A percentile compares a stretch with the other conserved stretches of the same genome.
Conservation (phyloP, 2,888 invertebrate species). For the Hartigia nigra region DNA sequence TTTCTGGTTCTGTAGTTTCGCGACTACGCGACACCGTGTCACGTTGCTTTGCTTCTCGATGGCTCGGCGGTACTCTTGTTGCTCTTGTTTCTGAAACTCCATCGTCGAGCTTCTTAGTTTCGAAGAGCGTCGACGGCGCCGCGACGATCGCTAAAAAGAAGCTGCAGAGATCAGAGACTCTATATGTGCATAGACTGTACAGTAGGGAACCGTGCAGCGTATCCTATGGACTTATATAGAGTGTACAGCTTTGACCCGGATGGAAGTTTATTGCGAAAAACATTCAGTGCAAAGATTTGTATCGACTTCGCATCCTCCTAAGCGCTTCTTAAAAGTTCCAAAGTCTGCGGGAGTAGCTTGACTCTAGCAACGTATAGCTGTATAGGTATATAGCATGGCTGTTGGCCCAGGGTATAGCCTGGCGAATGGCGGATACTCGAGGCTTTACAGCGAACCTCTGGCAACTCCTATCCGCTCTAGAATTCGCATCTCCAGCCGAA, state of each 20-base stretch:
- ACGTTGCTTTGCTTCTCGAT: neutral
- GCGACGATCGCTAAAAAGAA: neutral
- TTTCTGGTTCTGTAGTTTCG: neutral
- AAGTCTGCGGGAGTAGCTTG: constrained; percentile 34
- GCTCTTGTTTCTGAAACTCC: neutral
- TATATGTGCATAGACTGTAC: neutral
- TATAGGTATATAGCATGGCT: neutral
- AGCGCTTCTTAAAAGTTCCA: constrained; percentile 48
- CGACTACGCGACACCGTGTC: neutral
- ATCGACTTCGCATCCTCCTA: constrained; percentile 18
- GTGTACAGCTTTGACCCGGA: neutral
- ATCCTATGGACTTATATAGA: neutral
- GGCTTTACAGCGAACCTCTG: neutral
- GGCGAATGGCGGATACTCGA: neutral
- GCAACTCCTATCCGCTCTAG: neutral
- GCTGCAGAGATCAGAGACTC: neutral
- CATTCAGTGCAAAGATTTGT: neutral
- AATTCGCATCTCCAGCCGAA: neutral
- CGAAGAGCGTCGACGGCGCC: too few relatives aligned
- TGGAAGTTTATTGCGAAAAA: neutral
- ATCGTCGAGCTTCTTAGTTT: neutral
- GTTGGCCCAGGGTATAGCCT: neutral
- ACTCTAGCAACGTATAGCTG: neutral
- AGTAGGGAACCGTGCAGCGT: too few relatives aligned
- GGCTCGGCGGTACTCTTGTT: neutral